Percentiles rank a stretch among this genome's conserved stretches.
phyloP scores from a whole-genome alignment of 23 tunicate genomes.

The Styela plicata region DNA sequence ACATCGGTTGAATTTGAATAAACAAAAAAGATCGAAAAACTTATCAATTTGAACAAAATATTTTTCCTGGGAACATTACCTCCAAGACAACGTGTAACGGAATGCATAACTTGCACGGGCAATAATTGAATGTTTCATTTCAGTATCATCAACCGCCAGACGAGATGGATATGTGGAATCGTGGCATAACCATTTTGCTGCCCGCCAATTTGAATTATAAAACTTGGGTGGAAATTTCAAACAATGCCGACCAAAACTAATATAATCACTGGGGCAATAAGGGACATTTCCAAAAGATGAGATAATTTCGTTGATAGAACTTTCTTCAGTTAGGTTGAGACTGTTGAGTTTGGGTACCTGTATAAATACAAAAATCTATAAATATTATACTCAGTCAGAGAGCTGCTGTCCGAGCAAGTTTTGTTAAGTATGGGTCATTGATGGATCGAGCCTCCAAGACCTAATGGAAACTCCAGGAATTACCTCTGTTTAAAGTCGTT shows the following conservation, averaged over 20 bases:
- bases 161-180: not conserved
- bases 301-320: not conserved
- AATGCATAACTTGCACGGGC: no score
- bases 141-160: not conserved
- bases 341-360: not conserved
- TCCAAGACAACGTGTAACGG: no score
- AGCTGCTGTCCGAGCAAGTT: not conserved
- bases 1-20: no score
- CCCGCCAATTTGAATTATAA: not conserved
- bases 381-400: not conserved
- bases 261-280: not conserved
- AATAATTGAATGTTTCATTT: not conserved
- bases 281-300: not conserved
- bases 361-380: not conserved
- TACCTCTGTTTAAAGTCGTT: no score
- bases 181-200: not conserved
- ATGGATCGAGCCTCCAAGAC: no score
- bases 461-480: no score
- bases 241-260: not conserved
- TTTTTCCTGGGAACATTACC: no score
- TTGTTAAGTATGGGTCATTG: no score
- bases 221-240: not conserved
- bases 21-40: no score
- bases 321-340: not conserved
- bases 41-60: no score